Base-by-base conservation (phyloP, 2,888 invertebrate species). In the Nephrocerus scutellatus region DNA sequence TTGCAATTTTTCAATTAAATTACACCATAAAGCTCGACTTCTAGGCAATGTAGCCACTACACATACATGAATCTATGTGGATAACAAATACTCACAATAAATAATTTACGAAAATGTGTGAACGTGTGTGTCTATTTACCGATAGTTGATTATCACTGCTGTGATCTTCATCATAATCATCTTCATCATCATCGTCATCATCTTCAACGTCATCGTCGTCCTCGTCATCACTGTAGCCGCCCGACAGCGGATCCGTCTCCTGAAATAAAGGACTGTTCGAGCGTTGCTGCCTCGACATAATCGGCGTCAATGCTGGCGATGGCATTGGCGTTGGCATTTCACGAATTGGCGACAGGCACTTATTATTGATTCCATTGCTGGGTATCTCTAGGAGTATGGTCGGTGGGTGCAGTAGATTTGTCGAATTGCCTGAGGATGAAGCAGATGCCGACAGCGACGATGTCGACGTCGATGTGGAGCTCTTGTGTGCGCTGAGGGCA, bases 301-400 rank as follows among this genome's bases (percentile, higher is more conserved):
- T 70, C 1, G 83, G 84, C 1, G 82, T 82, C 10, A 82, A 73
- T 12, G 80, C 72, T 4, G 82, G 82, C 10, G 80, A 79, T 10
- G 82, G 82, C 36, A 80, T 72, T 5, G 82, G 82, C 5, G 84
- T 83, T 4, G 84, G 84, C 51, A 84, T 72, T 65, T 84, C 84
- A 49, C 81, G 72, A 49, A 86, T 86, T 1, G 85, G 85, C 34
- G 84, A 84, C 49, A 86, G 74, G 70, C 84, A 85, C 68, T 82
- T 82, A 60, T 79, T 82, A 59, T 79, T 82, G 54, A 80, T 80
- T 42, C 65, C 62, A 39, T 56, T 51, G 62, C 76, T 78, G 25
- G 85, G 84, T 52, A 84, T 81, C 72, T 86, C 85, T 37, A 86
- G 72, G 20, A 84, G 73, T 51, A 85, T 84, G 24, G 81, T 80